Percentiles rank a stretch among this genome's conserved stretches.
phyloP scores from a whole-genome alignment of 2,888 invertebrate species.

The Ormia ochracea region DNA sequence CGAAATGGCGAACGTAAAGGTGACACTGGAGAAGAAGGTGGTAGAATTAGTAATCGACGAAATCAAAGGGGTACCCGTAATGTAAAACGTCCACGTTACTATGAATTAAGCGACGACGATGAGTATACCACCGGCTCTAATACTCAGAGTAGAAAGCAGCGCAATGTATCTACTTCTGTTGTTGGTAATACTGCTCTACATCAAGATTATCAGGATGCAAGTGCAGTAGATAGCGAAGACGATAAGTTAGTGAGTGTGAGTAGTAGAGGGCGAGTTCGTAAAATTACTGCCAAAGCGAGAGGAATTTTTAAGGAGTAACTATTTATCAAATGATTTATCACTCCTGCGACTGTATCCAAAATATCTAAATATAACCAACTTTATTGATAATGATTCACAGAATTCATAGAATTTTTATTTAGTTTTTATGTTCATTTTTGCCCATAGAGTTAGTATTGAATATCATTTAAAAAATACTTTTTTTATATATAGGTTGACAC shows the following conservation, averaged over 20 bases:
- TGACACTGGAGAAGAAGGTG: not conserved
- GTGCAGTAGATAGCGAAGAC: constrained; percentile 68
- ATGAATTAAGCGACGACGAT: constrained; percentile 81
- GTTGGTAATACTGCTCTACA: constrained; percentile 44
- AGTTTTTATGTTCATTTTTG: constrained; percentile 52
- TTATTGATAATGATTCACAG: constrained; percentile 33
- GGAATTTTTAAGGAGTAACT: constrained; percentile 79
- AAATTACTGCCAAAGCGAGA: constrained; percentile 87
- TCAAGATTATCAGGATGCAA: constrained; percentile 63
- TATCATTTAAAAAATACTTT: constrained; percentile 11
- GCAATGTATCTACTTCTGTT: constrained; percentile 41
- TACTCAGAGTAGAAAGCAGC: constrained; percentile 63
- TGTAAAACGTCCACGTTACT: constrained; percentile 79
- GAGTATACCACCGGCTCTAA: constrained; percentile 65
- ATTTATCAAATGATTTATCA: not conserved
- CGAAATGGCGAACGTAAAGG: constrained; percentile 46
- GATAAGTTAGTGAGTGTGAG: constrained; percentile 80
- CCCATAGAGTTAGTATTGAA: constrained; percentile 30
- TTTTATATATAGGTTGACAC: constrained; percentile 16
- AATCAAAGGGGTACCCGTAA: constrained; percentile 72
- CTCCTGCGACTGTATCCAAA: constrained; percentile 54
- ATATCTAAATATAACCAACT: constrained; percentile 32
- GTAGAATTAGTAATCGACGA: constrained; percentile 61
- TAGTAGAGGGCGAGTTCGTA: constrained; percentile 89
- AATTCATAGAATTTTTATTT: constrained; percentile 51